Evolutionary conservation across 2,797 vertebrate genomes (phyloP).

Genomic region (Channallabes apus): DNA sequence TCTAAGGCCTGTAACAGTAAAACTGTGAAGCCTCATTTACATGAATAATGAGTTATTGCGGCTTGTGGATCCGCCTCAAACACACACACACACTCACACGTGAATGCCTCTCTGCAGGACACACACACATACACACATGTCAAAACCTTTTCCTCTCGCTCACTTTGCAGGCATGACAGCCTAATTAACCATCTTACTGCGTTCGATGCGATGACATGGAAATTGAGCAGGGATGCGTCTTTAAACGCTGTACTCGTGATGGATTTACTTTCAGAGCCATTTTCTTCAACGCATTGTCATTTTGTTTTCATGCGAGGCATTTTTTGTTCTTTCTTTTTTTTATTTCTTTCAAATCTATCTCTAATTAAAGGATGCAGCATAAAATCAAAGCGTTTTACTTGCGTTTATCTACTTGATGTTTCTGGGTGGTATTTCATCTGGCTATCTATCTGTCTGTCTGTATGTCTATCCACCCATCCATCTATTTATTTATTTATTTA

Average conservation of each 20-base stretch:
- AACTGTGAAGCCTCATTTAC: conserved; percentile 45
- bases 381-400: no score
- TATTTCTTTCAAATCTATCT: background rate
- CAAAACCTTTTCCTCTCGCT: conserved; percentile 34
- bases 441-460: background rate
- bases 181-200: conserved; percentile 41
- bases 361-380: background rate
- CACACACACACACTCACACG: background rate
- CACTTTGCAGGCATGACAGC: conserved; percentile 26
- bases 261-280: background rate
- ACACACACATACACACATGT: conserved; percentile 6
- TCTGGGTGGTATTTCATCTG: no score
- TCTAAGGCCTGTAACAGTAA: conserved; percentile 12
- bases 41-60: conserved; percentile 46
- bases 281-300: background rate
- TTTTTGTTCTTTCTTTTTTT: background rate
- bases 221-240: conserved; percentile 36
- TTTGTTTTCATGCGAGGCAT: background rate
- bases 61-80: background rate
- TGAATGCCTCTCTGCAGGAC: conserved; percentile 18
- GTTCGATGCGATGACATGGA: conserved; percentile 40
- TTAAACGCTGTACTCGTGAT: background rate
- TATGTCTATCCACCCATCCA: no score
- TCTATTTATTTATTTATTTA: background rate
- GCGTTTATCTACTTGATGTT: background rate